A percentile compares a stretch with the other conserved stretches of the same genome.
Evolutionary conservation across 2,113 vertebrate genomes (phyloP).

Genomic region (Notarius lentiginosus): DNA sequence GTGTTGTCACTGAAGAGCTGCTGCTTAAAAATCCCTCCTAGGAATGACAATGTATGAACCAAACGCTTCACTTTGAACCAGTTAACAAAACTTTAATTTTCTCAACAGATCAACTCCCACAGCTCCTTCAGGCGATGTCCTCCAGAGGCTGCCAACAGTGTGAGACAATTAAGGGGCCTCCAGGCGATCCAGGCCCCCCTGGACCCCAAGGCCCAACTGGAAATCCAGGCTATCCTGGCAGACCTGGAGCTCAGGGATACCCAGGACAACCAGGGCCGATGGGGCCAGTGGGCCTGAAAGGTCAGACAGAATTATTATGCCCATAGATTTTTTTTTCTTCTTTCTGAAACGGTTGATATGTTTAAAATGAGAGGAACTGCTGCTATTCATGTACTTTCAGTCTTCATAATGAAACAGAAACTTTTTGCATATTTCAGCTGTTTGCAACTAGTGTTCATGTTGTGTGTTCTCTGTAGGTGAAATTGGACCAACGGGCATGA

Average conservation of each 20-base stretch:
- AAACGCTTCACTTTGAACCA: not conserved
- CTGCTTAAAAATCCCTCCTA: not conserved
- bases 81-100: not conserved
- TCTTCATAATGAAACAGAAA: conserved; percentile 12
- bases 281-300: conserved; percentile 63
- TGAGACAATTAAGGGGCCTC: conserved; percentile 58
- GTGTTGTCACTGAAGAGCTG: not conserved
- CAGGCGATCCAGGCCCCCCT: conserved; percentile 60
- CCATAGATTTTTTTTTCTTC: too few relatives aligned
- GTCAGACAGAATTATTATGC: conserved; percentile 38
- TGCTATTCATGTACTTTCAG: not conserved
- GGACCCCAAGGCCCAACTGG: conserved; percentile 60
- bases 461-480: conserved; percentile 43
- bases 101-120: conserved; percentile 60
- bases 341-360: not conserved
- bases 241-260: conserved; percentile 57
- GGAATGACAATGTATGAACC: not conserved
- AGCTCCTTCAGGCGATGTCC: conserved; percentile 59
- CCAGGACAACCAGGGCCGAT: conserved; percentile 58
- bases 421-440: not conserved
- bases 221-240: conserved; percentile 61
- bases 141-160: conserved; percentile 55
- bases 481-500: conserved; percentile 60
- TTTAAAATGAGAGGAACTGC: not conserved
- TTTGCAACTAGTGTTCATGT: not conserved